Percentiles rank a stretch among this genome's conserved stretches.
Conservation (phyloP, 92 coral and sea anemone species). For the Epizoanthus fatuus region DNA sequence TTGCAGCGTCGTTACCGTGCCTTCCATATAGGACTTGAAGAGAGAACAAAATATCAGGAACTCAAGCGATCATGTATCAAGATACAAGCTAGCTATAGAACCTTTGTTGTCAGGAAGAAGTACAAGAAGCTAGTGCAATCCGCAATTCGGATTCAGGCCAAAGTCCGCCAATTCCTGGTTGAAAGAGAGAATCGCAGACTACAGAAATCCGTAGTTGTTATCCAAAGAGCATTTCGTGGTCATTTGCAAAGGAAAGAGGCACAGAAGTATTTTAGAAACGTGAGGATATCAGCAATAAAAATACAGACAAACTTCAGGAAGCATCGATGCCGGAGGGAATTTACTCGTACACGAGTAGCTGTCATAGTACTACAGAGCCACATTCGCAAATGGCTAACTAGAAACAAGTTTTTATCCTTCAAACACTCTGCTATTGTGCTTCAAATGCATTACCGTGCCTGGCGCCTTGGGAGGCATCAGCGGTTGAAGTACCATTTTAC, state of each 20-base stretch:
- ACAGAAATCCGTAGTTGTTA: conserved; percentile 48
- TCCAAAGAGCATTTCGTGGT: conserved; percentile 64
- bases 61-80: conserved; percentile 53
- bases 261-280: conserved; percentile 13
- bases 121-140: conserved; percentile 50
- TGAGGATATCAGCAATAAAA: conserved; percentile 17
- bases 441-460: conserved; percentile 56
- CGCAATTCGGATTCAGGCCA: conserved; percentile 64
- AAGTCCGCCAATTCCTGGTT: conserved; percentile 50
- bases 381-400: conserved; percentile 42
- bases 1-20: conserved; percentile 72
- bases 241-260: conserved; percentile 39
- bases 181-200: conserved; percentile 59
- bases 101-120: conserved; percentile 58
- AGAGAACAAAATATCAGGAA: conserved; percentile 41
- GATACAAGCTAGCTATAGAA: conserved; percentile 78
- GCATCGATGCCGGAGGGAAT: conserved; percentile 34
- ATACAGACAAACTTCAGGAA: conserved; percentile 55
- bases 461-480: conserved; percentile 45
- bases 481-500: conserved; percentile 30
- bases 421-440: conserved; percentile 49
- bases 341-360: conserved; percentile 50
- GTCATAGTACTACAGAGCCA: conserved; percentile 61
- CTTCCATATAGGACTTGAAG: conserved; percentile 29
- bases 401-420: conserved; percentile 32